Base-by-base conservation (phyloP, 2,797 vertebrate species). In the Hoplostethus mediterraneus region DNA sequence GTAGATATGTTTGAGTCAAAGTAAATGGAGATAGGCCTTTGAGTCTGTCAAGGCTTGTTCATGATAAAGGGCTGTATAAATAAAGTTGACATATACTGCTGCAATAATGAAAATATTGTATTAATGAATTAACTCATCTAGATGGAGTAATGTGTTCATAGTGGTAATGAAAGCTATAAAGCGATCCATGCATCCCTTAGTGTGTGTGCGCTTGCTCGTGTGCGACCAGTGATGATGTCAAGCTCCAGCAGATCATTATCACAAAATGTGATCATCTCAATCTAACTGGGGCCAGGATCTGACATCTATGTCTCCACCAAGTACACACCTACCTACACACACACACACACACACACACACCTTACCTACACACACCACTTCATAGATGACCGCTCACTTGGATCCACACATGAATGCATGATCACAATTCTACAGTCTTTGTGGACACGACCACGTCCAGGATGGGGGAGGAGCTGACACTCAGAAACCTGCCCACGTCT, bases 401-500 rank as follows among this genome's bases (percentile, higher is more conserved):
- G 10, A 54, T 75, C 63, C 16, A 55, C 65, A 63, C 56, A 47
- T 1, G 3, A 71, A 51, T 28, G 44, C 21, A 51, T 74, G 53
- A 82, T 80, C 63, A 52, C 52, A 67, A 64, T 25, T 44, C 53
- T 49, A 36, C 48, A 51, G 67, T 73, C 53, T 76, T 79, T 69
- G 33, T 48, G 45, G 61, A 54, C 61, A 71, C 40, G 64, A 77
- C 62, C 56, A 71, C 57, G 25, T 70, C 62, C 69, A 40, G 21
- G 14, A 7, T 5, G 51, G 11, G 52, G 25, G 42, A 10, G 51
- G 67, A 56, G 62, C 42, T 40, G 54, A 53, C 77, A 61, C 81
- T 87, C 81, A 77, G 73, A 75, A 80, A 67, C 76, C 79, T 45
- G 21, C 44, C 85, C 87, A 87, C 71, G 74, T 87, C 83, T 78